A percentile compares a stretch with the other conserved stretches of the same genome.
phyloP scores from a whole-genome alignment of 1,140 invertebrate species.

The Plutomurus gul region DNA sequence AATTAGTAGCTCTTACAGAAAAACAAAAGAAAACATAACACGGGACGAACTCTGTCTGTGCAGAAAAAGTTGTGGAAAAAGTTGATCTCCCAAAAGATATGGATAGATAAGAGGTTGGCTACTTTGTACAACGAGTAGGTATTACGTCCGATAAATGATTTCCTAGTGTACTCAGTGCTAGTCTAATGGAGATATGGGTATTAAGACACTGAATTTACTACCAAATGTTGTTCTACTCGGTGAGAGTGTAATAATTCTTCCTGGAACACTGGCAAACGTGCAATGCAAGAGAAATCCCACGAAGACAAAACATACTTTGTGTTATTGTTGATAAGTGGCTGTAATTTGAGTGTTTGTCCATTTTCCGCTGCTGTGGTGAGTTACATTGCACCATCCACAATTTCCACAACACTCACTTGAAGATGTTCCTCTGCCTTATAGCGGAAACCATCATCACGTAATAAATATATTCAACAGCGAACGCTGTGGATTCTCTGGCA shows the following conservation, averaged over 20 bases:
- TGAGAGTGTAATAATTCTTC: too few relatives aligned
- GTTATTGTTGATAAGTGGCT: neutral
- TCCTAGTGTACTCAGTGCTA: neutral
- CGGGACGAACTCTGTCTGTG: neutral
- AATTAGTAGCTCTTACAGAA: conserved; percentile 1
- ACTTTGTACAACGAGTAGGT: neutral
- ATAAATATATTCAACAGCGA: too few relatives aligned
- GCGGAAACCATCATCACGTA: too few relatives aligned
- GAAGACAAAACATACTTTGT: neutral
- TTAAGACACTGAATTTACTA: too few relatives aligned
- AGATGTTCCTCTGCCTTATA: too few relatives aligned
- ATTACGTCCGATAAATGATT: neutral
- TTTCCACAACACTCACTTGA: too few relatives aligned
- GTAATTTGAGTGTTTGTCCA: too few relatives aligned
- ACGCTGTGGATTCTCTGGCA: neutral
- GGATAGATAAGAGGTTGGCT: neutral
- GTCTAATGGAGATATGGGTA: too few relatives aligned
- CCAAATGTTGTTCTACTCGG: too few relatives aligned
- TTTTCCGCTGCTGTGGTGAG: too few relatives aligned
- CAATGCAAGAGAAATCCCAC: neutral
- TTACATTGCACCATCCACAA: too few relatives aligned
- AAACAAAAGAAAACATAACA: neutral
- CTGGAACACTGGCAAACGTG: too few relatives aligned
- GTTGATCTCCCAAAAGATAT: neutral
- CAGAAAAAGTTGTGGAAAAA: neutral